Evolutionary conservation across 1,140 invertebrate species (phyloP).

Genomic region (Akabosia matsudoensis): DNA sequence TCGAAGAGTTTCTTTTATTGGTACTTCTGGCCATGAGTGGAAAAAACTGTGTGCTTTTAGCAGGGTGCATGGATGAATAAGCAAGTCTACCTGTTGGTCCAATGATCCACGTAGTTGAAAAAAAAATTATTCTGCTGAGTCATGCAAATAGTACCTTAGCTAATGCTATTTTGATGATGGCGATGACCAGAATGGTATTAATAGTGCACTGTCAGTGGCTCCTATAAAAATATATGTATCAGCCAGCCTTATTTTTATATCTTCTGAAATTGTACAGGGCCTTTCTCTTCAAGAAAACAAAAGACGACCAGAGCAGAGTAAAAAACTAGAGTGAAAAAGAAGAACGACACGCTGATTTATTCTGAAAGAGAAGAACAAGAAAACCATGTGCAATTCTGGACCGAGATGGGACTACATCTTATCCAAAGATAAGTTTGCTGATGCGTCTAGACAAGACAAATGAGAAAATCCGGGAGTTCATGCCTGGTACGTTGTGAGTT

Average conservation of each 20-base stretch:
- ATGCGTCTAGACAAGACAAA: neutral
- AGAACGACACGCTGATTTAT: too few species aligned
- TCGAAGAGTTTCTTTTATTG: neutral
- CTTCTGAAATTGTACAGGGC: too few species aligned
- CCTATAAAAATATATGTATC: neutral
- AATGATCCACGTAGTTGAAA: neutral
- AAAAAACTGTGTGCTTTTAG: neutral
- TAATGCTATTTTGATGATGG: constrained; percentile 20
- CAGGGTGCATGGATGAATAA: neutral
- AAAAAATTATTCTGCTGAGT: neutral
- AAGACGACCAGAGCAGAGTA: too few species aligned
- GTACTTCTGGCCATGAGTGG: neutral
- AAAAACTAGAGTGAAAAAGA: too few species aligned
- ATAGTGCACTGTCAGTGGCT: neutral
- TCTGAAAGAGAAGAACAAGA: too few species aligned
- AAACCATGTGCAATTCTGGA: too few species aligned
- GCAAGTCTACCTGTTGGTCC: neutral
- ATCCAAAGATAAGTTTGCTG: too few species aligned
- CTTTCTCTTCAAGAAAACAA: too few species aligned
- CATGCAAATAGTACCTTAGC: neutral
- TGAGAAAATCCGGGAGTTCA: constrained; percentile 23
- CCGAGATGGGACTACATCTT: too few species aligned
- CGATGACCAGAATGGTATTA: constrained; percentile 10
- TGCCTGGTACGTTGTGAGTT: neutral
- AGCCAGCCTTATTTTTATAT: too few species aligned